Evolutionary conservation across 2,797 vertebrate species (phyloP), one percentile per base, ranked within the genome.

Genomic region (Ptychobarbus kaznakovi): DNA sequence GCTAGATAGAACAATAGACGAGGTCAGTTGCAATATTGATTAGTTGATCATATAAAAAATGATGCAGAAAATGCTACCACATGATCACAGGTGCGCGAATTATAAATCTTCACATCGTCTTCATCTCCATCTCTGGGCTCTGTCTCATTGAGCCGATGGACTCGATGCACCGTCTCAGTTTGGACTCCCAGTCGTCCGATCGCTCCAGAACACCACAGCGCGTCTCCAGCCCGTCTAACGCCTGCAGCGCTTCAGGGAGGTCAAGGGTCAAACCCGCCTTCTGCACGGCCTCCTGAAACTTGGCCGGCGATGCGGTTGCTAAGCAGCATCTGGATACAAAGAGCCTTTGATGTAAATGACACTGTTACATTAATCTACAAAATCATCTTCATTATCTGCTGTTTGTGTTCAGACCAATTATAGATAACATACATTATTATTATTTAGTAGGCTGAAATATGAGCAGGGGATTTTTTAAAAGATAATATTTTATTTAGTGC

Each of bases 291-390:
- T 95, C 94, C 22, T 94, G 93, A 87, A 99, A 99, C 91, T 99
- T 99, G 87, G 93, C 96, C 10, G 97, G 94, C 0, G 97, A 98
- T 2, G 97, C 97, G 0, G 97, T 95, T 2, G 97, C 97, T 18
- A 98, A 86, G 69, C 96, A 99, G 87, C 97, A 98, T 61, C 95
- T 95, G 90, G 38, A 82, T 4, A 66, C 78, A 46, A 0, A 72
- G 13, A 73, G n/a, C 22, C 2, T n/a, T 51, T 6, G 49, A 18
- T 5, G 18, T 18, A 7, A 25, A 12, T 69, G 40, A 69, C 10
- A 5, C 8, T 20, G 35, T 12, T 2, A 70, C 2, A 42, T n/a
- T 3, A 0, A 65, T 7, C 32, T 65, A 2, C 7, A 65, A 65
- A 65, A 28, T 13, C 12, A 13, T 46, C 44, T 46, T 46, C 44